Evolutionary conservation across 2,797 vertebrate genomes (phyloP).

Genomic region (Alectoris magna): DNA sequence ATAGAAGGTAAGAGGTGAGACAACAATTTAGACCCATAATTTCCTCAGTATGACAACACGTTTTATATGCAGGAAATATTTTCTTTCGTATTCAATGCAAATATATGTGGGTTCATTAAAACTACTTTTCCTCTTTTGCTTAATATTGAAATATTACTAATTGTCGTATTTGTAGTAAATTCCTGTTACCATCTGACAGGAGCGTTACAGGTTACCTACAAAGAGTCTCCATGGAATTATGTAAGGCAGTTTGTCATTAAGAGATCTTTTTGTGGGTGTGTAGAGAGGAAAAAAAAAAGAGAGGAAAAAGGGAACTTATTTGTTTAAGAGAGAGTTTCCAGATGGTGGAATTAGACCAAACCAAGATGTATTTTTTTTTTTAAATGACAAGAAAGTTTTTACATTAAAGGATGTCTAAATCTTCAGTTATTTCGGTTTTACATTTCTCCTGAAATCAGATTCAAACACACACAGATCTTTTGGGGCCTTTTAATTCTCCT

Average conservation of each 20-base stretch:
- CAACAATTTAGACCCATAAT: background rate
- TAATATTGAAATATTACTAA: background rate
- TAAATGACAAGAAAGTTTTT: background rate
- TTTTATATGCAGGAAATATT: background rate
- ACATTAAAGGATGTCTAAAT: background rate
- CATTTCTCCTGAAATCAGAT: background rate
- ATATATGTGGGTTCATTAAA: background rate
- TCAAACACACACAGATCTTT: background rate
- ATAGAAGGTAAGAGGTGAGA: background rate
- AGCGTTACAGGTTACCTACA: background rate
- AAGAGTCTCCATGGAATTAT: background rate
- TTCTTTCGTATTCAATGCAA: background rate
- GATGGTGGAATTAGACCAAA: background rate
- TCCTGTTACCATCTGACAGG: background rate
- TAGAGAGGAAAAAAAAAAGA: background rate
- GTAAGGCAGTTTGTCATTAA: background rate
- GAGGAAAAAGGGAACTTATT: background rate
- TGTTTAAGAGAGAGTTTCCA: conserved; percentile 19
- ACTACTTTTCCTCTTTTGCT: background rate
- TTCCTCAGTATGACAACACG: background rate
- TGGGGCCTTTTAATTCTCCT: background rate
- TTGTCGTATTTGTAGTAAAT: background rate
- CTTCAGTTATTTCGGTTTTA: background rate
- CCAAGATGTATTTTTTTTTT: background rate
- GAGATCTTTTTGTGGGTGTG: background rate